Evolutionary conservation across 2,888 invertebrate species (phyloP).

Genomic region (Pristionchus maxplancki): DNA sequence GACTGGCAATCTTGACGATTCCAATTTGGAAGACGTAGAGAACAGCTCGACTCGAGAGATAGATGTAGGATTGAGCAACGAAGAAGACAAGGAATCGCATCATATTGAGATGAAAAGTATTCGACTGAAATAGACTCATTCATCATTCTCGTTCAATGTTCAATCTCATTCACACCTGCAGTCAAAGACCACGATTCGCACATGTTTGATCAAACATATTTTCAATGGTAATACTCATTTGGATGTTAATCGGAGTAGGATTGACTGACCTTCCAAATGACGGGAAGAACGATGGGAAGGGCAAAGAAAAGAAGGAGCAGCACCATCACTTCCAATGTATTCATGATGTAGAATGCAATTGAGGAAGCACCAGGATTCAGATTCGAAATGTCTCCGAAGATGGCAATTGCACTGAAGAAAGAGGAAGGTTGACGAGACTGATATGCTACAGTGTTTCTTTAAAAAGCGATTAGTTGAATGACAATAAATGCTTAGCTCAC

Average conservation of each 20-base stretch:
- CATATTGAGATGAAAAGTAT: slow-evolving; percentile 37
- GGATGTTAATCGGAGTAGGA: too few species aligned
- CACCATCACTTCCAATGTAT: background rate
- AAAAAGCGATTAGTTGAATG: background rate
- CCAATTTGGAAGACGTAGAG: slow-evolving; percentile 16
- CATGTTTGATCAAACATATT: background rate
- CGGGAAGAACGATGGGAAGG: slow-evolving; percentile 4
- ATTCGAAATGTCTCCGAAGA: background rate
- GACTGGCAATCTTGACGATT: background rate
- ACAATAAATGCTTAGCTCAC: background rate
- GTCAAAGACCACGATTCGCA: background rate
- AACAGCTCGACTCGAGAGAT: slow-evolving; percentile 23
- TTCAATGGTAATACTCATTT: too few species aligned
- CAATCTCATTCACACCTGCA: background rate
- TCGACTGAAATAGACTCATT: slow-evolving; percentile 16
- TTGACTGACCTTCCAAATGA: background rate
- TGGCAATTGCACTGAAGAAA: background rate
- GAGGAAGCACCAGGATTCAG: background rate
- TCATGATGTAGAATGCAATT: slow-evolving; percentile 5
- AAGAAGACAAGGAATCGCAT: slow-evolving; percentile 40
- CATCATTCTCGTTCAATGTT: background rate
- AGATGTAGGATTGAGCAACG: slow-evolving; percentile 33
- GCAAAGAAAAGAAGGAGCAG: slow-evolving; percentile 3
- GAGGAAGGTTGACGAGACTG: too few species aligned
- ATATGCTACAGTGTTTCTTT: too few species aligned